phyloP scores from a whole-genome alignment of 1,140 invertebrate species.

The Macrobrachium nipponense region DNA sequence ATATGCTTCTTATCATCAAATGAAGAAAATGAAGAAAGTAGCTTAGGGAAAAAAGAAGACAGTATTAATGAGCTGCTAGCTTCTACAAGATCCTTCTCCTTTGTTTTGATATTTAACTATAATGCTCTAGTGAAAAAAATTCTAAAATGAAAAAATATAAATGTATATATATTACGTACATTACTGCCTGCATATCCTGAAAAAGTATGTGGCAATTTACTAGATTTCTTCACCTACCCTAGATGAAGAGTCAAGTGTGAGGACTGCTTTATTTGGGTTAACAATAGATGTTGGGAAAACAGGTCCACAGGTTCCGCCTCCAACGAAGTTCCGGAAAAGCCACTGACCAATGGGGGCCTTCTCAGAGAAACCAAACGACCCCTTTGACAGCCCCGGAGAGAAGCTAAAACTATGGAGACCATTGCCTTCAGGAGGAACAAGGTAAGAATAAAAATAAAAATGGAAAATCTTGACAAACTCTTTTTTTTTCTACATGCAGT shows the following conservation, averaged over 20 bases:
- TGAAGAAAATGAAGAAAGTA: not conserved
- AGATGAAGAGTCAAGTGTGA: slow-evolving; percentile 39
- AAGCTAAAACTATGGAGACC: slow-evolving; percentile 56
- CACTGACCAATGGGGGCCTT: slow-evolving; percentile 22
- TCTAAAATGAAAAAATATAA: not conserved
- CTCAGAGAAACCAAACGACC: slow-evolving; percentile 33
- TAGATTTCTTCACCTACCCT: slow-evolving; percentile 19
- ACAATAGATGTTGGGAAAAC: slow-evolving; percentile 25
- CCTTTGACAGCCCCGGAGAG: slow-evolving; percentile 42
- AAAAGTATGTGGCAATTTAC: too few species aligned
- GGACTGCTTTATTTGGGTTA: slow-evolving; percentile 48
- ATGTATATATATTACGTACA: not conserved
- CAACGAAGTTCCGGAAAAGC: slow-evolving; percentile 44
- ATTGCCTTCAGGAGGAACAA: slow-evolving; percentile 26
- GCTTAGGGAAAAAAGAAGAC: not conserved
- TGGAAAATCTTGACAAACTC: not conserved
- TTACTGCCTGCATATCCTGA: too few species aligned
- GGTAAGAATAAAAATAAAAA: not conserved
- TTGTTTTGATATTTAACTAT: too few species aligned
- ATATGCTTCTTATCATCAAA: too few species aligned
- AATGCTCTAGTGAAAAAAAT: too few species aligned
- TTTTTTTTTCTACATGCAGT: not conserved
- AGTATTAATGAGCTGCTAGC: not conserved
- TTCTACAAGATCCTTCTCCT: not conserved
- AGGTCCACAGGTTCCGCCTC: slow-evolving; percentile 12